Conservation (phyloP, 2,888 invertebrate species). For the Nysson spinosus region DNA sequence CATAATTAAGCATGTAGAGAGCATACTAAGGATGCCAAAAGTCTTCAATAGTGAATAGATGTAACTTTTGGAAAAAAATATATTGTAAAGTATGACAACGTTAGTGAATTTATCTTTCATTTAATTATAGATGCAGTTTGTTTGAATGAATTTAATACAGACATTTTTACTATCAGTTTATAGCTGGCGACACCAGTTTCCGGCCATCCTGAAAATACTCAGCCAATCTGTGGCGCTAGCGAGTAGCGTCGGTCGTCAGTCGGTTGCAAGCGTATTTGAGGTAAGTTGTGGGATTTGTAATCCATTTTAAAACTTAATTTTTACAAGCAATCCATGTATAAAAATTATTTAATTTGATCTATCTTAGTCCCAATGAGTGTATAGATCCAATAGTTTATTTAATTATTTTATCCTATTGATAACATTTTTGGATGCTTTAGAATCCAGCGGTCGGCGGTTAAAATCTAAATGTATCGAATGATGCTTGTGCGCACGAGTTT, state of each 20-base stretch:
- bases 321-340: constrained; percentile 10
- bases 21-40: no score
- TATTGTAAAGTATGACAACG: no score
- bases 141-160: not conserved
- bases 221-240: not conserved
- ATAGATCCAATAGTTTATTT: constrained; percentile 17
- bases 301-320: constrained; percentile 17
- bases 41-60: no score
- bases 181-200: constrained; percentile 34
- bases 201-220: constrained; percentile 15
- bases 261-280: constrained; percentile 17
- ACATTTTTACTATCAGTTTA: not conserved
- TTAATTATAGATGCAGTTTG: no score
- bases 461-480: no score
- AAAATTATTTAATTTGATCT: not conserved
- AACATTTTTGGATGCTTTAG: constrained; percentile 11
- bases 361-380: not conserved
- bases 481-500: no score
- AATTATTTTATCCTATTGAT: not conserved
- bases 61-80: no score
- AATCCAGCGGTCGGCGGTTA: not conserved
- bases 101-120: no score
- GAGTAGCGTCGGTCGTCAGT: constrained; percentile 22
- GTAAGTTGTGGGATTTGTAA: constrained; percentile 34
- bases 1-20: no score